phyloP scores from a whole-genome alignment of 2,797 vertebrate species.

The Odontamblyopus rebecca region DNA sequence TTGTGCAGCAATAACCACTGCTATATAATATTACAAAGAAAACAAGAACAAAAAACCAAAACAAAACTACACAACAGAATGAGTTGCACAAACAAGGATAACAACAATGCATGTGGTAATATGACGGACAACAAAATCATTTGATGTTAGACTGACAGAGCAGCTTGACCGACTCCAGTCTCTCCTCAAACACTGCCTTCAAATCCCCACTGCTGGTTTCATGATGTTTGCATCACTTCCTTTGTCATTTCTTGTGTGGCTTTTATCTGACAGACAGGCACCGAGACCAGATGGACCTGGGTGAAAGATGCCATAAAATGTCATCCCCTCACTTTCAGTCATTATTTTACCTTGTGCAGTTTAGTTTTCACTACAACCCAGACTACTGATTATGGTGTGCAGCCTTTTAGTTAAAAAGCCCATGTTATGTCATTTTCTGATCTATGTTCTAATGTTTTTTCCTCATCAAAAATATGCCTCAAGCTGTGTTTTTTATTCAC shows the following conservation, averaged over 20 bases:
- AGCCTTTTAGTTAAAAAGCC: neutral
- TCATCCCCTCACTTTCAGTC: neutral
- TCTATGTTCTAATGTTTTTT: too few relatives aligned
- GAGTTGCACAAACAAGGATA: neutral
- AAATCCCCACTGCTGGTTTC: neutral
- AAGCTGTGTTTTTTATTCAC: too few relatives aligned
- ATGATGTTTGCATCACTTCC: conserved; percentile 2
- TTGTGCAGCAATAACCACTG: too few relatives aligned
- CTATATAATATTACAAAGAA: too few relatives aligned
- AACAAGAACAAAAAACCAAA: neutral
- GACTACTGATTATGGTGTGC: neutral
- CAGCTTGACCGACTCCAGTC: neutral
- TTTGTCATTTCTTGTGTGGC: conserved; percentile 4
- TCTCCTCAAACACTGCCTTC: neutral
- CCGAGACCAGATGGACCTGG: conserved; percentile 4
- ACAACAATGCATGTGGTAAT: neutral
- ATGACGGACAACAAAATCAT: neutral
- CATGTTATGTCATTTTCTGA: too few relatives aligned
- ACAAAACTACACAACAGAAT: neutral
- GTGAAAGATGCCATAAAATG: conserved; percentile 3
- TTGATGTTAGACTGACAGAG: neutral
- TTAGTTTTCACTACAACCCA: neutral
- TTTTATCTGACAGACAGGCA: conserved; percentile 1
- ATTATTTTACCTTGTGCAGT: neutral
- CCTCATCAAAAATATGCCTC: too few relatives aligned